Evolutionary conservation across 2,888 invertebrate genomes (phyloP).

Genomic region (Esperia sulphurella): DNA sequence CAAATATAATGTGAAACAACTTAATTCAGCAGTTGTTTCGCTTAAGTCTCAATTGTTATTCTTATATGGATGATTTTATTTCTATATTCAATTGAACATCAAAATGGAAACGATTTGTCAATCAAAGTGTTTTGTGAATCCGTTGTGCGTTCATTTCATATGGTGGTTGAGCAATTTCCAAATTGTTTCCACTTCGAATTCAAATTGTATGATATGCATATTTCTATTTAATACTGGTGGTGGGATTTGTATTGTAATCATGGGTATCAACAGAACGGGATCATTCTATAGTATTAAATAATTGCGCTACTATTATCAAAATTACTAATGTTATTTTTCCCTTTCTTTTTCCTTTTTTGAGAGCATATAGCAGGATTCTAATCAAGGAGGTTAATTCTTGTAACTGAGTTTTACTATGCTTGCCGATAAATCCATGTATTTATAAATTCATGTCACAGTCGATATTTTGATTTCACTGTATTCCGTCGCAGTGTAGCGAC

Average conservation of each 20-base stretch:
- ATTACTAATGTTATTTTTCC: slow-evolving; percentile 75
- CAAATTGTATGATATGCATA: slow-evolving; percentile 2
- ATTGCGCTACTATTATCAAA: slow-evolving; percentile 46
- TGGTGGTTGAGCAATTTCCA: background rate
- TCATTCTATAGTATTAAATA: slow-evolving; percentile 31
- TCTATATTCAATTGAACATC: slow-evolving; percentile 17
- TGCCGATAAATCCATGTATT: slow-evolving; percentile 66
- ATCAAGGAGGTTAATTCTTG: slow-evolving; percentile 73
- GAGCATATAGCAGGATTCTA: slow-evolving; percentile 79
- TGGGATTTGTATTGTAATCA: slow-evolving; percentile 34
- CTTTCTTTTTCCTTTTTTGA: slow-evolving; percentile 61
- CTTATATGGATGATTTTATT: slow-evolving; percentile 32
- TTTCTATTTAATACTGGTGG: slow-evolving; percentile 38
- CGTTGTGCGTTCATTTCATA: background rate
- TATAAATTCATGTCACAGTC: slow-evolving; percentile 52
- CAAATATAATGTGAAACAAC: no score
- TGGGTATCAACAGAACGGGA: slow-evolving; percentile 27
- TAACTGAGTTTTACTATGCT: slow-evolving; percentile 73
- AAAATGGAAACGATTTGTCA: slow-evolving; percentile 32
- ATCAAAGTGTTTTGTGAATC: slow-evolving; percentile 14
- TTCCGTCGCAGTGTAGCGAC: slow-evolving; percentile 46
- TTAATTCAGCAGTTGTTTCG: background rate
- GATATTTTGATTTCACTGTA: slow-evolving; percentile 52
- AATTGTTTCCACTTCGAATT: slow-evolving; percentile 8
- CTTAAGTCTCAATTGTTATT: slow-evolving; percentile 4